Percentiles rank a stretch among this genome's conserved stretches.
Evolutionary conservation across 2,888 invertebrate species (phyloP).

Genomic region (Archips xylosteana): DNA sequence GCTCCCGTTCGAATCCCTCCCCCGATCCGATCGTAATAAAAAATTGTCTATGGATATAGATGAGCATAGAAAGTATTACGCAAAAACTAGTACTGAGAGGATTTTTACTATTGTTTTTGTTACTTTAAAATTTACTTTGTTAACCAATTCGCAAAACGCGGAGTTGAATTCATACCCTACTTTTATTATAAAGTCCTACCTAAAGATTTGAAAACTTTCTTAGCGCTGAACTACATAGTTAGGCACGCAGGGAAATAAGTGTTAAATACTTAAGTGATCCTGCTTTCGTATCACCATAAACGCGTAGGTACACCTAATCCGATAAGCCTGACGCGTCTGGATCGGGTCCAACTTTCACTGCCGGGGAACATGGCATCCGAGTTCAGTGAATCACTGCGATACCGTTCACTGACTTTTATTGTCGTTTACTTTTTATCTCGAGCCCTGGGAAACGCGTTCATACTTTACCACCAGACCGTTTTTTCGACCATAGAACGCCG

Average conservation of each 20-base stretch:
- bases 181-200: no score
- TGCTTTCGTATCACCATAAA: conserved; percentile 3
- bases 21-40: no score
- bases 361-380: conserved; percentile 56
- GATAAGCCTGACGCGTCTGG: conserved; percentile 34
- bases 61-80: no score
- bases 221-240: not conserved
- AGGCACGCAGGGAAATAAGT: not conserved
- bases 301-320: not conserved
- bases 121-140: no score
- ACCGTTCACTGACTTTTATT: conserved; percentile 63
- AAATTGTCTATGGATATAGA: no score
- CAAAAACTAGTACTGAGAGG: no score
- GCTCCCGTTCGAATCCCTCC: no score
- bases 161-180: no score
- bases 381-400: conserved; percentile 57
- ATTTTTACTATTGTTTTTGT: no score
- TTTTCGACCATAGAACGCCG: conserved; percentile 13
- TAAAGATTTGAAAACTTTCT: not conserved
- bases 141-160: no score
- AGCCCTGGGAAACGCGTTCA: conserved; percentile 51
- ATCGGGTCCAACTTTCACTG: conserved; percentile 69
- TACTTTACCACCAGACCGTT: conserved; percentile 47
- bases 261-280: not conserved
- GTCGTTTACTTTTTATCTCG: conserved; percentile 42